phyloP scores from a whole-genome alignment of 2,888 invertebrate species.

The Apocheima hispidaria region DNA sequence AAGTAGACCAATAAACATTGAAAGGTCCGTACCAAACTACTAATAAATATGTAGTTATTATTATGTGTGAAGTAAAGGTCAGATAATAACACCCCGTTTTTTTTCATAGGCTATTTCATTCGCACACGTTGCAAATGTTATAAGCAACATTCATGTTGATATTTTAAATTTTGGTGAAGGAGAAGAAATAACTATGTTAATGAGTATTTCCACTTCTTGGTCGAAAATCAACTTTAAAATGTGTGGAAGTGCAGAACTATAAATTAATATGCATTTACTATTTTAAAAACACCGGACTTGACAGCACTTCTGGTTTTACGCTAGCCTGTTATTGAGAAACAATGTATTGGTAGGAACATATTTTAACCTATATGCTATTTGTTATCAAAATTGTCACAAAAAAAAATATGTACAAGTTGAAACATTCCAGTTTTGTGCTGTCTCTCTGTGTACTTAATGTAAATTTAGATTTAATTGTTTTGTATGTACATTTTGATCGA shows the following conservation, averaged over 20 bases:
- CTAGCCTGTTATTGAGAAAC: slow-evolving; percentile 9
- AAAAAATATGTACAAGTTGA: slow-evolving; percentile 50
- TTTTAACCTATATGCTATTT: slow-evolving; percentile 40
- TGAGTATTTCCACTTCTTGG: too few relatives aligned
- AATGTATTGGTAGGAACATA: not conserved
- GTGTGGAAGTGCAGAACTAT: too few relatives aligned
- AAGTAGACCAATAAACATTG: not conserved
- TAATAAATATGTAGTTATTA: not conserved
- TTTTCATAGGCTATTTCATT: too few relatives aligned
- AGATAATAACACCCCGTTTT: too few relatives aligned
- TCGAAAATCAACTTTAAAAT: too few relatives aligned
- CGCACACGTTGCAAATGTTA: too few relatives aligned
- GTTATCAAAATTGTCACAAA: slow-evolving; percentile 53
- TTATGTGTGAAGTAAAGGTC: not conserved
- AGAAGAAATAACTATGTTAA: too few relatives aligned
- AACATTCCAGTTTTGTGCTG: slow-evolving; percentile 83
- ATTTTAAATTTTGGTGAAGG: too few relatives aligned
- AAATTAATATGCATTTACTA: slow-evolving; percentile 77
- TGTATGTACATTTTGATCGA: slow-evolving; percentile 81
- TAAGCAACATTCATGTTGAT: too few relatives aligned
- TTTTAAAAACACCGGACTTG: slow-evolving; percentile 63
- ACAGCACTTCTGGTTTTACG: slow-evolving; percentile 66
- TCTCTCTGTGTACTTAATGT: slow-evolving; percentile 81
- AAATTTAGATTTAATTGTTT: slow-evolving; percentile 55
- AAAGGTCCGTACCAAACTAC: not conserved